These are phyloP conservation scores for Candidula unifasciata DNA, from an alignment of 2,888 invertebrate species.

Conservation along the genomic window DNA sequence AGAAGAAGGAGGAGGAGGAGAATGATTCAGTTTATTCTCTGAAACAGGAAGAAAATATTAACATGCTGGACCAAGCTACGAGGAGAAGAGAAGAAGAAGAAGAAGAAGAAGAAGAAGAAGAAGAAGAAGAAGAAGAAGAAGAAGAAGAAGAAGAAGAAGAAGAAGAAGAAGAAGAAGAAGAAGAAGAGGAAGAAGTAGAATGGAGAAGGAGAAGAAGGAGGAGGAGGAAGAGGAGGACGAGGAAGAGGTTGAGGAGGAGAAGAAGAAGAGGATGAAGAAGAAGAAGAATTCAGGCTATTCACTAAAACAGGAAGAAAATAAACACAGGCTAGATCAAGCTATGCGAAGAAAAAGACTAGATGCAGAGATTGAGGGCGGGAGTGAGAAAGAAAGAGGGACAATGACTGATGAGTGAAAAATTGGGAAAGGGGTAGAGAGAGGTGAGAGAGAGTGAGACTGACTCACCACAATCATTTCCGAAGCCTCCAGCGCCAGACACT, in stretches of 20 bases:
- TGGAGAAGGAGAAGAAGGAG: neutral
- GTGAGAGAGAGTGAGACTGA: conserved; percentile 64
- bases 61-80: too few relatives aligned
- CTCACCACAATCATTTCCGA: conserved; percentile 93
- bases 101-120: too few relatives aligned
- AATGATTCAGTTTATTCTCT: too few relatives aligned
- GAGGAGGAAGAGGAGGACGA: neutral
- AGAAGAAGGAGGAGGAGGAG: too few relatives aligned
- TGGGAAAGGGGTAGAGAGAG: neutral
- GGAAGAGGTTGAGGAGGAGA: neutral
- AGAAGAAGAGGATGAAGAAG: neutral
- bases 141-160: neutral
- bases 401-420: too few relatives aligned
- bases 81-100: too few relatives aligned
- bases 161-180: neutral
- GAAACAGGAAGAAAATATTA: too few relatives aligned
- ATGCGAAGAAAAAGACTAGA: neutral
- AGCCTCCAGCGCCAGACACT: conserved; percentile 90
- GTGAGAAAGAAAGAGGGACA: neutral
- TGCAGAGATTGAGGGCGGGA: neutral
- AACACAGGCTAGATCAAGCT: too few relatives aligned
- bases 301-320: too few relatives aligned
- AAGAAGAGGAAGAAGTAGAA: neutral
- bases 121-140: too few relatives aligned
- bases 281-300: neutral